Evolutionary conservation across 2,113 vertebrate species (phyloP).

Genomic region (Chinchilla lanigera): DNA sequence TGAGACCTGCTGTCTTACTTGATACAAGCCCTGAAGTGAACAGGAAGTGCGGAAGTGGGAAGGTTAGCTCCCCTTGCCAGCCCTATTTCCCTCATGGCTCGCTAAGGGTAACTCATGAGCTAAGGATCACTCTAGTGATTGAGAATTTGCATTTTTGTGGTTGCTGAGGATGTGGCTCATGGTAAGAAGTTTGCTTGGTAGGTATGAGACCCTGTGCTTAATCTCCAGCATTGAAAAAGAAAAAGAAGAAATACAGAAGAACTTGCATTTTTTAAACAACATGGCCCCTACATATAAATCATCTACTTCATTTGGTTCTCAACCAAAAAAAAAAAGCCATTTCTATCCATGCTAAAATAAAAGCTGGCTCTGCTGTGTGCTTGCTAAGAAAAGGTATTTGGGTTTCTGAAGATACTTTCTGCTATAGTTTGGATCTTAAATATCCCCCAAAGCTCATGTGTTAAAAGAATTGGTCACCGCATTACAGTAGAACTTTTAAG

Average conservation of each 20-base stretch:
- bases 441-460: not conserved
- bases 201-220: not conserved
- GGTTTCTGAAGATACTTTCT: not conserved
- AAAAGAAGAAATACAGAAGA: not conserved
- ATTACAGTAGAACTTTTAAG: not conserved
- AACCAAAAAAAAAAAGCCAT: slow-evolving; percentile 12
- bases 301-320: slow-evolving; percentile 20
- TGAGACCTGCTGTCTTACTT: not conserved
- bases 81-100: not conserved
- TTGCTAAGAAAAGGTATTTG: not conserved
- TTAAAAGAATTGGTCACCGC: not conserved
- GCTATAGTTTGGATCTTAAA: not conserved
- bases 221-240: not conserved
- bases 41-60: accelerated
- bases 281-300: not conserved
- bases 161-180: not conserved
- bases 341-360: not conserved
- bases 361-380: not conserved
- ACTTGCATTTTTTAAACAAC: not conserved
- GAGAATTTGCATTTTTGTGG: not conserved
- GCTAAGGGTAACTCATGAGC: not conserved
- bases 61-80: not conserved
- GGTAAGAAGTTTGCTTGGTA: not conserved
- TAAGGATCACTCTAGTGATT: not conserved
- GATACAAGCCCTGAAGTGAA: not conserved